Evolutionary conservation across 2,113 vertebrate species (phyloP).

Genomic region (Calyptommatus sinebrachiatus): DNA sequence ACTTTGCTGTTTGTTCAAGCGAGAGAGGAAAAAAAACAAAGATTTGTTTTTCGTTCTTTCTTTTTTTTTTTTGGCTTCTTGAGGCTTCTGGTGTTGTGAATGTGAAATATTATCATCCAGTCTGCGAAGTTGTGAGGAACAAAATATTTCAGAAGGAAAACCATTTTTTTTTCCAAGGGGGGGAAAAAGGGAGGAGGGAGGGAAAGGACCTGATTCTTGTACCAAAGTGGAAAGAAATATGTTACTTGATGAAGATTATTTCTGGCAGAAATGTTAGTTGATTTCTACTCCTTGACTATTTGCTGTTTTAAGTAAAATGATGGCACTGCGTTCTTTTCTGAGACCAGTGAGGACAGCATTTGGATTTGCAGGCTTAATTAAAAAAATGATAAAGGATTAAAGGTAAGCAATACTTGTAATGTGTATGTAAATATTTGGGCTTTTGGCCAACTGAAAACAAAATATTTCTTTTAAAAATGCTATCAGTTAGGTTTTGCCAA

Average conservation of each 20-base stretch:
- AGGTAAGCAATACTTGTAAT: conserved; percentile 79
- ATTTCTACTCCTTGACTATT: conserved; percentile 77
- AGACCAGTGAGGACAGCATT: conserved; percentile 75
- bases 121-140: conserved; percentile 67
- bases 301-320: conserved; percentile 82
- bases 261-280: conserved; percentile 78
- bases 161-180: conserved; percentile 15
- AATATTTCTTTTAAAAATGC: conserved; percentile 76
- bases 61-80: conserved; percentile 42
- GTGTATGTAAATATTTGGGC: conserved; percentile 69
- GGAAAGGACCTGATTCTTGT: conserved; percentile 72
- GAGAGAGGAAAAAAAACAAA: conserved; percentile 44
- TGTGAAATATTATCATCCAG: conserved; percentile 74
- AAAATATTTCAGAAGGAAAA: conserved; percentile 56
- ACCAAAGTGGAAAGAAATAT: conserved; percentile 74
- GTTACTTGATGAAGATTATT: conserved; percentile 72
- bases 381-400: conserved; percentile 81
- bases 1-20: conserved; percentile 71
- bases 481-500: conserved; percentile 83
- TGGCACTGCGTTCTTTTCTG: conserved; percentile 75
- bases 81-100: conserved; percentile 72
- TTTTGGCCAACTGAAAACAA: conserved; percentile 62
- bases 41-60: neutral
- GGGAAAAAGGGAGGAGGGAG: conserved; percentile 49
- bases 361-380: conserved; percentile 80